Evolutionary conservation across 2,888 invertebrate genomes (phyloP), one percentile per base, ranked within the genome.

Genomic region (Sialis lutaria): DNA sequence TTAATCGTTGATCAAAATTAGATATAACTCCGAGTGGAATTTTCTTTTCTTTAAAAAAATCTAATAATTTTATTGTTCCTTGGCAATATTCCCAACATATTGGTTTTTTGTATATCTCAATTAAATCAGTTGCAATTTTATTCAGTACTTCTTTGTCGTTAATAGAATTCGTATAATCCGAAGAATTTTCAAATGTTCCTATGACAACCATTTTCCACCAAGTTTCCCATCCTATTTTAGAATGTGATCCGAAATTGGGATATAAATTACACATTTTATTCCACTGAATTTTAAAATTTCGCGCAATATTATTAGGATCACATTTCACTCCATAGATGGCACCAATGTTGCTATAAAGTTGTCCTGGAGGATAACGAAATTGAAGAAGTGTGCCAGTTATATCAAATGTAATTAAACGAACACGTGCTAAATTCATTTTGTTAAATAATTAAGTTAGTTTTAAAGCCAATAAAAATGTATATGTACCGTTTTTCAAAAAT

Each of bases 1-100:
- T 69, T 2, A 93, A 67, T 33, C 91, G 72, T 33, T 87, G 82
- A 67, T 93, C 93, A 66, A 83, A 89, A 65, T 93, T 93, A 6
- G 92, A 89, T 53, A 93, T 78, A 0, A 90, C 75, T 4, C 90
- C 92, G 40, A 90, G 54, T 8, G 61, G 55, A 9, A 74, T 56
- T 30, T 64, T 63, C 46, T 62, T 65, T 8, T 61, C 59, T 50
- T 64, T 67, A 6, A 89, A 62, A 50, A 72, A 69, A 30, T 74
- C 64, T 1, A 90, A 65, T n/a, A 88, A 64, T 48, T 75, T 74
- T 7, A 72, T 58, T 22, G 75, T 71, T 10, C 84, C 85, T 42
- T 77, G 70, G 53, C 75, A 73, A 33, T 75, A 67, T 56, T 75
- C 69, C 90, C 91, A 93, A 57, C 82, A 82, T 48, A 73, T 71